Evolutionary conservation across 2,888 invertebrate genomes (phyloP).

Genomic region (Punctoribates punctum): DNA sequence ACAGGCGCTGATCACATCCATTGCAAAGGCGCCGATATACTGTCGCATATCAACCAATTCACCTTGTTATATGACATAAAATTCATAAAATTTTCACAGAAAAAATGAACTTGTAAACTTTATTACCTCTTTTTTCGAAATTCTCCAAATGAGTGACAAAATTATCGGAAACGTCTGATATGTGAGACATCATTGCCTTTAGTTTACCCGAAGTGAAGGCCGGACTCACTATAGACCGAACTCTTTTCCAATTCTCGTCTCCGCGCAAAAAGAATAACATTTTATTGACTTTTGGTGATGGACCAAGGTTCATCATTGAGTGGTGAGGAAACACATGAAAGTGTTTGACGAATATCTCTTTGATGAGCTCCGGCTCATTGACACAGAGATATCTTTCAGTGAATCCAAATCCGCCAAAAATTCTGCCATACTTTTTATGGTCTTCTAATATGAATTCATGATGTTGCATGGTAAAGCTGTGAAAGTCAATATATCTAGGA

Average conservation of each 20-base stretch:
- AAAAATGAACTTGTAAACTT: too few relatives aligned
- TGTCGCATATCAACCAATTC: constrained; percentile 29
- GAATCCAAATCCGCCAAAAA: constrained; percentile 6
- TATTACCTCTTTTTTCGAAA: constrained; percentile 10
- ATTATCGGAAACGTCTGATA: neutral
- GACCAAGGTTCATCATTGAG: neutral
- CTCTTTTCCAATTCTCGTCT: constrained; percentile 39
- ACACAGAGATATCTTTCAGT: neutral
- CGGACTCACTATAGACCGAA: constrained; percentile 38
- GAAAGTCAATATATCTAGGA: neutral
- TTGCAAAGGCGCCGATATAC: constrained; percentile 37
- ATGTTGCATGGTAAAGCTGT: neutral
- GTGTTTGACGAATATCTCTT: constrained; percentile 11
- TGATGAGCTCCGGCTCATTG: constrained; percentile 14
- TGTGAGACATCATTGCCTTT: constrained; percentile 38
- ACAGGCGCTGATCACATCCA: constrained; percentile 41
- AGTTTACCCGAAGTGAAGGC: constrained; percentile 40
- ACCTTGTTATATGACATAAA: too few relatives aligned
- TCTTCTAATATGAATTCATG: neutral
- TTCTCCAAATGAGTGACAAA: neutral
- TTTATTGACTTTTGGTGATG: neutral
- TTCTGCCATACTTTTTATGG: constrained; percentile 27
- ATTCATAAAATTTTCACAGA: too few relatives aligned
- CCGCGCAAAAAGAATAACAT: constrained; percentile 30
- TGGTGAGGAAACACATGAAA: constrained; percentile 36